Base-by-base conservation (phyloP, 53 echinoderm and acorn worm species). In the Holothuria leucospilota region DNA sequence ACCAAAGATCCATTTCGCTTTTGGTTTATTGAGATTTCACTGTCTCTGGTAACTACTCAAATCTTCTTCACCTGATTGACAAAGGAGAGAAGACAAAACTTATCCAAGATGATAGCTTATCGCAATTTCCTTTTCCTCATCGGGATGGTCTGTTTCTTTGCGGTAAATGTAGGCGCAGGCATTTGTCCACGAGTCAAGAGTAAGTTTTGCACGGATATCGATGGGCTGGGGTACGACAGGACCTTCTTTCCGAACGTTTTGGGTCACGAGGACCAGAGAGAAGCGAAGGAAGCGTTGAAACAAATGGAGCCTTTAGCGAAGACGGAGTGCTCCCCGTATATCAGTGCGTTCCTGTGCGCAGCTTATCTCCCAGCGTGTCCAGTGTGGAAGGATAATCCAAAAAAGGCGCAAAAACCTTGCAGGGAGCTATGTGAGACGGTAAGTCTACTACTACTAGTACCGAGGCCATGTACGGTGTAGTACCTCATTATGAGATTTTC, bases 311-410 rank as follows among this genome's bases (percentile, higher is more conserved):
- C 84, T 34, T 75, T 96, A 8, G 89, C 94, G 60, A 85, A 91
- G 49, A 91, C 94, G 3, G 92, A 87, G 0, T 96, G 96, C 30
- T 96, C 96, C 6, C 91, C 96, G 8, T 96, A 96, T 62, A 91
- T 94, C 70, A 79, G 91, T 67, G 89, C 91, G 59, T 92, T 96
- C 34, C 81, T 96, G 61, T 96, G 96, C 52, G 74, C 93, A 10
- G 84, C 94, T 2, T 93, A 85, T 78, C 85, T 96, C 7, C 96
- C 96, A 46, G 93, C 90, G n/a, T 96, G 96, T 77, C 93, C 96
- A 2, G 30, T 81, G 14, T 80, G 80, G 80, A 90, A 86, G 79
- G 91, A 90, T n/a, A 40, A 38, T 8, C 82, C 87, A 9, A 77
- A 91, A 40, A 81, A 87, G 58, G 83, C 96, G 10, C 71, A 88